Conservation (phyloP, 1,140 invertebrate species). For the Copidosoma floridanum region DNA sequence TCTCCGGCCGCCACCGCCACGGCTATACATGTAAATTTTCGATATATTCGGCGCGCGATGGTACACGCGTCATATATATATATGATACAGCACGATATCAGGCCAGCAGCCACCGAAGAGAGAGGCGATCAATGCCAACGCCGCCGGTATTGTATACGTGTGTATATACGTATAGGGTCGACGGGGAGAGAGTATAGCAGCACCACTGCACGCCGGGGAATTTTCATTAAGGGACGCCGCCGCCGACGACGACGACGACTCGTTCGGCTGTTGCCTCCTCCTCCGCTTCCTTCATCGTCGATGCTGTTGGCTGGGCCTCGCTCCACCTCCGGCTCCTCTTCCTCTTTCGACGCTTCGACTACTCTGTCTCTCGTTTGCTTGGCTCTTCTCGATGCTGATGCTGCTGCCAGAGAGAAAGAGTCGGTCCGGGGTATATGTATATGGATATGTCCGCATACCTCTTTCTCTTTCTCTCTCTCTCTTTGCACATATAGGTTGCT, state of each 20-base stretch:
- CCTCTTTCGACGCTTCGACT: background rate
- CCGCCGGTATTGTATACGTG: too few relatives aligned
- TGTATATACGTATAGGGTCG: too few relatives aligned
- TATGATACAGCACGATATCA: background rate
- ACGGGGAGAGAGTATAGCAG: too few relatives aligned
- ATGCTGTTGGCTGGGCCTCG: too few relatives aligned
- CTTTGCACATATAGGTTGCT: too few relatives aligned
- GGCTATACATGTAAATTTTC: slow-evolving; percentile 24
- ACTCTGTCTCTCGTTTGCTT: too few relatives aligned
- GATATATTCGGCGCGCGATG: slow-evolving; percentile 24
- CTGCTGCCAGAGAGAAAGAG: background rate
- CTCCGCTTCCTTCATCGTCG: too few relatives aligned
- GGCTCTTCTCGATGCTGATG: background rate
- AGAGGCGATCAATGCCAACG: slow-evolving; percentile 17
- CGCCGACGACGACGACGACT: background rate
- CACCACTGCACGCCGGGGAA: slow-evolving; percentile 26
- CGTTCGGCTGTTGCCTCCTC: background rate
- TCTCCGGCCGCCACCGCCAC: background rate
- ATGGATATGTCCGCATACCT: too few relatives aligned
- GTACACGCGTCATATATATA: too few relatives aligned
- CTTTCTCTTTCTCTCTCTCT: background rate
- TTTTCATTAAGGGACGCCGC: slow-evolving; percentile 27
- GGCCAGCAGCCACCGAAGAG: background rate
- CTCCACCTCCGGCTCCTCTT: background rate
- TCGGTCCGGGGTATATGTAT: too few relatives aligned